A percentile compares a stretch with the other conserved stretches of the same genome.
These are phyloP conservation scores for Dugesia japonica DNA, from an alignment of 2,888 invertebrate species.

Conservation along the genomic window DNA sequence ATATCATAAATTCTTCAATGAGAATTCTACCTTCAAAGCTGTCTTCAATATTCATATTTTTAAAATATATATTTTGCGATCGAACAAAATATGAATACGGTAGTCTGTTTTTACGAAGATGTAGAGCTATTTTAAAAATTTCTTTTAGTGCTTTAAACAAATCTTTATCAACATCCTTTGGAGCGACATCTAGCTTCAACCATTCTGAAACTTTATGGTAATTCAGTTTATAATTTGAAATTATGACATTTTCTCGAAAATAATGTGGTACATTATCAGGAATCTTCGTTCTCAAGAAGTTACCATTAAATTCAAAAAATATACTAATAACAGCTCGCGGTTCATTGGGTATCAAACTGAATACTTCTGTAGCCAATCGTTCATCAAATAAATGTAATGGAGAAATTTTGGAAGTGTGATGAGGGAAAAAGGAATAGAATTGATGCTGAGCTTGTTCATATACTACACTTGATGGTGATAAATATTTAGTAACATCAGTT, in stretches of 20 bases:
- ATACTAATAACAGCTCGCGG: slow-evolving; percentile 5
- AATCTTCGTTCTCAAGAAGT: no score
- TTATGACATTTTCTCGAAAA: neutral
- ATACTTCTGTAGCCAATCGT: neutral
- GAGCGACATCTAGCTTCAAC: neutral
- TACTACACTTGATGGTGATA: neutral
- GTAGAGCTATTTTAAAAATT: neutral
- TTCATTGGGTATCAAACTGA: neutral
- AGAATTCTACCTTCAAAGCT: neutral
- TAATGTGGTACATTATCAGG: neutral
- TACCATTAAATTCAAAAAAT: neutral
- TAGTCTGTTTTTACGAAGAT: neutral
- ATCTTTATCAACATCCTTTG: neutral
- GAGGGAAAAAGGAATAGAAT: neutral
- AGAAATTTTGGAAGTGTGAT: no score
- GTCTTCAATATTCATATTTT: neutral
- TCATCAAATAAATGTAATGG: neutral
- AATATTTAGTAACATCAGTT: neutral
- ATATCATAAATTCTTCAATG: neutral
- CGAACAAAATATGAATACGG: neutral
- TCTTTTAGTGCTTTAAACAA: neutral
- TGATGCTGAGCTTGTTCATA: neutral
- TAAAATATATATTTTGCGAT: neutral
- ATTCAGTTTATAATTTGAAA: neutral
- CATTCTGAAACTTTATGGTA: neutral